phyloP scores from a whole-genome alignment of 2,113 vertebrate genomes.

The Crotalus viridis region DNA sequence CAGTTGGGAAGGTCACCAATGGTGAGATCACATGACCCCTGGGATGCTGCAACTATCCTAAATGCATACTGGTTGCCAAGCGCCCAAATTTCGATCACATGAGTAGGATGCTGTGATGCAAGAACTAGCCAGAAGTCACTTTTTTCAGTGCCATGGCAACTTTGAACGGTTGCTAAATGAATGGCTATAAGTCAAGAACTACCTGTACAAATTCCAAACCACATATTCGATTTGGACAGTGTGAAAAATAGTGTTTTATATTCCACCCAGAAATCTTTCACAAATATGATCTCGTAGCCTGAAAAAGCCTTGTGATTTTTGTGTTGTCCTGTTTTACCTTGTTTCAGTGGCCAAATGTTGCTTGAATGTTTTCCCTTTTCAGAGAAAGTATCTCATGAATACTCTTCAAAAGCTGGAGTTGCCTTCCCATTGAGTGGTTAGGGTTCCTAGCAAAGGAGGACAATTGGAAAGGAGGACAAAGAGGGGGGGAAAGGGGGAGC shows the following conservation, averaged over 20 bases:
- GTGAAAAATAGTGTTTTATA: neutral
- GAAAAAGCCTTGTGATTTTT: neutral
- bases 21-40: neutral
- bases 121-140: neutral
- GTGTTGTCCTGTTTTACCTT: neutral
- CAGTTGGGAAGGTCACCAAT: neutral
- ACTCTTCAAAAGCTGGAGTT: neutral
- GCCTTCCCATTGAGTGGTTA: neutral
- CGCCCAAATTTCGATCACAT: neutral
- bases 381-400: neutral
- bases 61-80: neutral
- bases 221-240: neutral
- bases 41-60: neutral
- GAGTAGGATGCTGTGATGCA: neutral
- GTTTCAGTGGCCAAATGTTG: neutral
- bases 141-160: neutral
- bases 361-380: neutral
- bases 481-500: neutral
- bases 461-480: neutral
- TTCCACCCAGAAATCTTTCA: neutral
- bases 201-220: neutral
- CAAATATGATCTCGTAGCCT: neutral
- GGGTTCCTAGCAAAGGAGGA: neutral
- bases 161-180: neutral
- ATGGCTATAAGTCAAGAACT: neutral